Evolutionary conservation across 1,140 invertebrate species (phyloP), one percentile per base, ranked within the genome.

Genomic region (Drosophila melanica): DNA sequence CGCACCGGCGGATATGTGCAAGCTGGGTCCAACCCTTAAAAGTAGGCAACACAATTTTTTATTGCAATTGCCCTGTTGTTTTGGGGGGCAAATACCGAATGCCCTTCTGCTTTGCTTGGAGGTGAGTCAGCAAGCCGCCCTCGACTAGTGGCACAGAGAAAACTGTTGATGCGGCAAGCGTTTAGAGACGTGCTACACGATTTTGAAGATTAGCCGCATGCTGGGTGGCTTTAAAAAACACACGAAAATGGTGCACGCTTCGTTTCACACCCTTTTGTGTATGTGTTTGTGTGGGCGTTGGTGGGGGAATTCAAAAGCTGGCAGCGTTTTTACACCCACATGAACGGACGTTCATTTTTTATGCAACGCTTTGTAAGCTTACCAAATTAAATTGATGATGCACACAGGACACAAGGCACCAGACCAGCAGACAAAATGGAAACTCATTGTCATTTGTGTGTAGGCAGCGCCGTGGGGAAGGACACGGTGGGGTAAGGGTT

Each of bases 341-440:
- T 62, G 75, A 66, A 76, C 57, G 77, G 66, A 78, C 63, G 73
- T 57, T 82, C 76, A 89, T 79, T 79, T 87, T 89, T 82, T 89
- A 82, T 79, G 79, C 79, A 86, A 75, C 70, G 75, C 81, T 81
- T 72, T 78, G 82, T 76, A 50, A 79, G 82, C 79, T 82, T 70
- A 89, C 79, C 63, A 89, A 87, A 87, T 89, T 77, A 89, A 84
- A 87, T 89, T 89, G 84, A 87, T 87, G 79, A 84, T 87, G 79
- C 72, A 79, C 68, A 70, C 66, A 48, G 48, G 54, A 37, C 51
- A 75, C 65, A 71, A 66, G 64, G 1, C 33, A 35, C 8, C 33
- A 48, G 42, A 65, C n/a, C n/a, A 63, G 51, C 62, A 71, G 53
- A 77, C 76, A 79, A 89, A 79, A 79, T 60, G 64, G 57, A 71